Conservation (phyloP, 1,140 invertebrate genomes). For the Eurosta solidaginis region DNA sequence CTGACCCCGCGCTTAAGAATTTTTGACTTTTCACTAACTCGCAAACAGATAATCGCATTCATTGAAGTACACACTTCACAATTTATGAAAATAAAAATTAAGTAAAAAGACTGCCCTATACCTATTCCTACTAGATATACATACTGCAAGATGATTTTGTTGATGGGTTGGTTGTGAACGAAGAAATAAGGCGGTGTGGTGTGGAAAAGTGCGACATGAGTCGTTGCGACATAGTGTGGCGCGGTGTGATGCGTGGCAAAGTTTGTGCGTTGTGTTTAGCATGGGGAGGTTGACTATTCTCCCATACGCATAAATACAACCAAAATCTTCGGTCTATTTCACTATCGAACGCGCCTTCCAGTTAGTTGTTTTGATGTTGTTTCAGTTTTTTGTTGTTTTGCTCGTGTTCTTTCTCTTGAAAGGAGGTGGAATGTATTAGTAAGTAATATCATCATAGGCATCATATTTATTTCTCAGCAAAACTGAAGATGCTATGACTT, state of each 20-base stretch:
- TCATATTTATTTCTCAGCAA: neutral
- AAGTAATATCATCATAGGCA: neutral
- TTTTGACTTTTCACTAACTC: slow-evolving; percentile 20
- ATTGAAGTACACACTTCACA: slow-evolving; percentile 1
- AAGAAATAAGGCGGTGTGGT: neutral
- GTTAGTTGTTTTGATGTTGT: neutral
- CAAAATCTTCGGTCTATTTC: no score
- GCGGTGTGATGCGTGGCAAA: neutral
- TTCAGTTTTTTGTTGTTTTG: neutral
- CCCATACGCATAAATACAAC: neutral
- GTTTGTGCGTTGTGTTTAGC: neutral
- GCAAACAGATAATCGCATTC: slow-evolving; percentile 27
- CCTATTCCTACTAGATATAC: neutral
- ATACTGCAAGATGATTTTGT: neutral
- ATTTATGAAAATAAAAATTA: no score
- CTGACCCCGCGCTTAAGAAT: slow-evolving; percentile 10
- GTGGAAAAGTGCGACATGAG: no score
- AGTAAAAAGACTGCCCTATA: neutral
- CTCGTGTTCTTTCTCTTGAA: neutral
- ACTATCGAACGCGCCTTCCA: neutral
- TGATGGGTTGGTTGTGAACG: neutral
- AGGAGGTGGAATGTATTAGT: neutral
- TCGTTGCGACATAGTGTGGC: neutral
- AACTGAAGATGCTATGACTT: neutral
- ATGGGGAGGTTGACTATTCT: neutral